These are phyloP conservation scores for Hyperoplus immaculatus DNA, from an alignment of 2,797 vertebrate genomes.

Conservation along the genomic window DNA sequence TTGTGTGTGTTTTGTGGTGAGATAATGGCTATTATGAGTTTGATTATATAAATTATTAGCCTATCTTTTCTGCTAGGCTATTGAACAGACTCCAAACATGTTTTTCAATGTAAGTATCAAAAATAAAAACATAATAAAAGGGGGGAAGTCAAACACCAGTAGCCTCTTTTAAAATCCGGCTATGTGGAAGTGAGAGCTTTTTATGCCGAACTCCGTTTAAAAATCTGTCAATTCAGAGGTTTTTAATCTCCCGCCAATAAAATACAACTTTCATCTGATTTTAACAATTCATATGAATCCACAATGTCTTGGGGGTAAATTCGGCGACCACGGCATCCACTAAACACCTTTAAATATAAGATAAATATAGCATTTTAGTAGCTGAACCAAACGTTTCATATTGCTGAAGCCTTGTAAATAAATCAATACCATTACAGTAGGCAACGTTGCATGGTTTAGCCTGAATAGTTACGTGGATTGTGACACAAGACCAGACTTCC, in stretches of 20 bases:
- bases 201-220: constrained; percentile 15
- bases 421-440: too few relatives aligned
- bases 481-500: accelerated
- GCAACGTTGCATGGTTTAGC: accelerated
- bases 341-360: accelerated
- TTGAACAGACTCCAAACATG: background rate
- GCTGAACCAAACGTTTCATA: background rate
- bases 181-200: accelerated
- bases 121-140: background rate
- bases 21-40: background rate
- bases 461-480: accelerated
- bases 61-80: background rate
- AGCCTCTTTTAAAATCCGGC: background rate
- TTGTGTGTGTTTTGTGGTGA: background rate
- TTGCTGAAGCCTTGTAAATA: too few relatives aligned
- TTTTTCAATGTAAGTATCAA: background rate
- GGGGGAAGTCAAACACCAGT: background rate
- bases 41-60: background rate
- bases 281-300: too few relatives aligned
- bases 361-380: background rate
- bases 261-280: accelerated
- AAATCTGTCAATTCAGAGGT: accelerated
- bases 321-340: background rate
- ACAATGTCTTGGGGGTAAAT: background rate
- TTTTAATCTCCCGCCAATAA: background rate